phyloP scores from a whole-genome alignment of 2,888 invertebrate species.

The Geophilus truncorum region DNA sequence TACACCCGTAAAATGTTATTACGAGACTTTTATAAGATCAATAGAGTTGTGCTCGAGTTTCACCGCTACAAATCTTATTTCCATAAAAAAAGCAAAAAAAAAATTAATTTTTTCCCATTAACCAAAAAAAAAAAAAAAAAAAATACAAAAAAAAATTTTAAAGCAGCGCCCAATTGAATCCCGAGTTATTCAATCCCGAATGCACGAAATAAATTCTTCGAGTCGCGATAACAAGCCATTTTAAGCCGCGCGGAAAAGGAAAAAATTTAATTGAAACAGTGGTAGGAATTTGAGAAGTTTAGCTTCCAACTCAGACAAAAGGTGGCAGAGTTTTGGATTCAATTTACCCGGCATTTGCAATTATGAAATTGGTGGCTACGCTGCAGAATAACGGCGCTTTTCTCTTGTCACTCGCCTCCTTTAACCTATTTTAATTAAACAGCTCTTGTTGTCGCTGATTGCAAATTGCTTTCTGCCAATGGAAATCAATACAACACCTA shows the following conservation, averaged over 20 bases:
- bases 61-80: too few species aligned
- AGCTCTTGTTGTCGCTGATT: conserved; percentile 15
- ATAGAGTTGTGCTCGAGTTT: too few species aligned
- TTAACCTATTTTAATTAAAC: conserved; percentile 14
- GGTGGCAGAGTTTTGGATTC: neutral
- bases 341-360: too few species aligned
- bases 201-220: neutral
- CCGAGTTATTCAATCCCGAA: neutral
- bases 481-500: conserved; percentile 9
- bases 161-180: neutral
- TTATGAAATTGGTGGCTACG: neutral
- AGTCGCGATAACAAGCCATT: neutral
- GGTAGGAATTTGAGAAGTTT: neutral
- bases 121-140: neutral
- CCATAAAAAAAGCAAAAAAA: too few species aligned
- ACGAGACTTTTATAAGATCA: too few species aligned
- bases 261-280: neutral
- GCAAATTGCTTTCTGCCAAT: conserved; percentile 16
- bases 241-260: neutral
- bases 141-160: too few species aligned
- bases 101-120: too few species aligned
- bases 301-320: neutral
- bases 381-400: neutral
- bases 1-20: too few species aligned
- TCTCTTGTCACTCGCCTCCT: neutral